Conservation (phyloP, 1,140 invertebrate genomes). For the Halyomorpha halys region DNA sequence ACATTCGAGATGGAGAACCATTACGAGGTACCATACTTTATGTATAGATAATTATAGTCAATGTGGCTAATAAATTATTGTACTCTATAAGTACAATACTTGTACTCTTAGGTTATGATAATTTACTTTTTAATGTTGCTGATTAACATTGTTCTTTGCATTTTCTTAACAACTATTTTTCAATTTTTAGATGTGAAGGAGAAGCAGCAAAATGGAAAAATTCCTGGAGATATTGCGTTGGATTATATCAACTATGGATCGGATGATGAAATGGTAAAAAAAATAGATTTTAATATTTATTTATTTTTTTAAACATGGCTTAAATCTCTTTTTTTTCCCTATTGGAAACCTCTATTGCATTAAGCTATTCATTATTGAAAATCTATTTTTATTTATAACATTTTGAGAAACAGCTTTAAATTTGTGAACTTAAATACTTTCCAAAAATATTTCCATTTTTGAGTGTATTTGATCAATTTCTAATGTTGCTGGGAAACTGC, state of each 20-base stretch:
- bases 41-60: too few relatives aligned
- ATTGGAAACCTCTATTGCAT: too few relatives aligned
- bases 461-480: too few relatives aligned
- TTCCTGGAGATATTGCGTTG: conserved; percentile 33
- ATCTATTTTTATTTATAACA: too few relatives aligned
- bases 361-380: too few relatives aligned
- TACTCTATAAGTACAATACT: not conserved
- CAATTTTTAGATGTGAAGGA: conserved; percentile 20
- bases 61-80: not conserved
- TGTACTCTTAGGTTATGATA: not conserved
- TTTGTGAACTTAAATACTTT: too few relatives aligned
- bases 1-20: conserved; percentile 27
- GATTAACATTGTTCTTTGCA: not conserved
- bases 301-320: too few relatives aligned
- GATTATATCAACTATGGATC: conserved; percentile 51
- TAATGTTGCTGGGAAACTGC: too few relatives aligned
- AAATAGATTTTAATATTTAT: not conserved
- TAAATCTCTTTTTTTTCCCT: too few relatives aligned
- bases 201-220: conserved; percentile 36
- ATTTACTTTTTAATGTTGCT: not conserved
- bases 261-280: conserved; percentile 57
- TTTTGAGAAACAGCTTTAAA: too few relatives aligned
- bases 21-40: conserved; percentile 25
- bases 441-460: too few relatives aligned
- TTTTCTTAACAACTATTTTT: not conserved